These are phyloP conservation scores for Calypte anna DNA, from an alignment of 2,113 vertebrate species.

Conservation along the genomic window DNA sequence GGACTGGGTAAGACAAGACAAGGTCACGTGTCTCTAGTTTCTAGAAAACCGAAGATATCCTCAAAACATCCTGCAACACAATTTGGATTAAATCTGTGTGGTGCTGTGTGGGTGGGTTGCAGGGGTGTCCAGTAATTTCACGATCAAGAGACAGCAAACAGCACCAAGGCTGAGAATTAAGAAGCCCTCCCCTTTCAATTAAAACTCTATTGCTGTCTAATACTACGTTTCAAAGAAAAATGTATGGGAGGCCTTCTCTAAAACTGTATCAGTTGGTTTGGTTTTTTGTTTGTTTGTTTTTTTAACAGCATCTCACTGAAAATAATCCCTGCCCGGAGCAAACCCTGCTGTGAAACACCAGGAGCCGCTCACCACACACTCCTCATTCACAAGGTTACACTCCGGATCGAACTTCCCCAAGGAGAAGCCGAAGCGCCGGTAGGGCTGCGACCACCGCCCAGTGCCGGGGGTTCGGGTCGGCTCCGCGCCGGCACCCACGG, in stretches of 20 bases:
- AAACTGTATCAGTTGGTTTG: background rate
- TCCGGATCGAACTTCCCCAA: background rate
- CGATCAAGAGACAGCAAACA: background rate
- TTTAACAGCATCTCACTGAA: background rate
- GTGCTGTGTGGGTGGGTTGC: background rate
- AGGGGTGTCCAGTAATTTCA: background rate
- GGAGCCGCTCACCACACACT: background rate
- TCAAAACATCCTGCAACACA: background rate
- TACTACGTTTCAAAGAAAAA: background rate
- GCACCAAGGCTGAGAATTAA: background rate
- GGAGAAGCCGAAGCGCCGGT: too few relatives aligned
- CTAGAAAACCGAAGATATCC: background rate
- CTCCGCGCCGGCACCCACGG: too few relatives aligned
- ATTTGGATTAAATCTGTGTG: background rate
- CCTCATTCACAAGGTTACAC: background rate
- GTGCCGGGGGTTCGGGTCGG: background rate
- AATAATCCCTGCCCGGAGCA: background rate
- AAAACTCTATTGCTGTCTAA: background rate
- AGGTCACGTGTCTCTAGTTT: background rate
- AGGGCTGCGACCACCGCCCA: background rate
- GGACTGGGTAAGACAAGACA: background rate
- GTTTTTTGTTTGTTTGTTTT: too few relatives aligned
- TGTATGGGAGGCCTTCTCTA: accelerated
- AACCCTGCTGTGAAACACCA: background rate
- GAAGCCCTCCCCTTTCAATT: background rate